These are phyloP conservation scores for Gnathonemus echidnorhynchus DNA, from an alignment of 2,113 vertebrate species.

Conservation along the genomic window DNA sequence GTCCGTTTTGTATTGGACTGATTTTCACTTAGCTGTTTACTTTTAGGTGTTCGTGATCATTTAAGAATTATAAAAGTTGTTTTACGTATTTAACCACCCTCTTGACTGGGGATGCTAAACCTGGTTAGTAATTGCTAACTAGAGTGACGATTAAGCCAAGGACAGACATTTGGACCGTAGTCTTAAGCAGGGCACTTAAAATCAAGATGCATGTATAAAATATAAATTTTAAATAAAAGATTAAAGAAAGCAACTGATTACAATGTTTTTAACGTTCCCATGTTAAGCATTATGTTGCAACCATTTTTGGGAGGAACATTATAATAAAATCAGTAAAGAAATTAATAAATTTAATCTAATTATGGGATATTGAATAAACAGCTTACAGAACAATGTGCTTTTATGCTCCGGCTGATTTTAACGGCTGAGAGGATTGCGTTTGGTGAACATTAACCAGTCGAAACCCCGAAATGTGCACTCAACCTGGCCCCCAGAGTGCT, in stretches of 20 bases:
- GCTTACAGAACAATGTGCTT: background rate
- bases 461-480: background rate
- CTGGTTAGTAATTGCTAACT: background rate
- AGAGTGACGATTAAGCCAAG: background rate
- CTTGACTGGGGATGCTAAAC: background rate
- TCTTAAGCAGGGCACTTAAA: background rate
- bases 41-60: background rate
- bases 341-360: background rate
- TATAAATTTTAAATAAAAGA: background rate
- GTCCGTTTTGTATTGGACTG: background rate
- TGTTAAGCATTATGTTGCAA: background rate
- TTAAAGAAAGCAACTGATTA: background rate
- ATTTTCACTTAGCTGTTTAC: background rate
- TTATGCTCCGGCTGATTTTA: background rate
- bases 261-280: background rate
- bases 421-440: background rate
- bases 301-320: background rate
- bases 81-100: background rate
- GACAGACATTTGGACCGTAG: background rate
- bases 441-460: background rate
- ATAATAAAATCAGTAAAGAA: background rate
- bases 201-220: background rate
- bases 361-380: background rate
- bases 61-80: background rate
- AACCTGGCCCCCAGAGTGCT: background rate